Percentiles rank a stretch among this genome's conserved stretches.
These are phyloP conservation scores for Acanthopagrus latus DNA, from an alignment of 2,797 vertebrate species.

Conservation along the genomic window DNA sequence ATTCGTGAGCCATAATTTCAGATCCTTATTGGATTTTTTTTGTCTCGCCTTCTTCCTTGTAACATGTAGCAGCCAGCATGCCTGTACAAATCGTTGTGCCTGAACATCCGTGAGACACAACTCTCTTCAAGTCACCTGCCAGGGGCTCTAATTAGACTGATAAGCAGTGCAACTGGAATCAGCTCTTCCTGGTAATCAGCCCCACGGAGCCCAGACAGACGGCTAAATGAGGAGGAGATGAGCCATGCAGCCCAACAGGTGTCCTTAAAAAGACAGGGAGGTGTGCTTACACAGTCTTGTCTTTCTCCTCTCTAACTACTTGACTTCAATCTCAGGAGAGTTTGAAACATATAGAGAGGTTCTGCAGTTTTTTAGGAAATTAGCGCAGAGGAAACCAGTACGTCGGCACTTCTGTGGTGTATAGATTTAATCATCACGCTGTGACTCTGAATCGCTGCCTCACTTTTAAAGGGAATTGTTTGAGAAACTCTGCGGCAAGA, in stretches of 20 bases:
- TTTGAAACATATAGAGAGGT: slow-evolving; percentile 53
- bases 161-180: slow-evolving; percentile 83
- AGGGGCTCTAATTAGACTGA: slow-evolving; percentile 85
- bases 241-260: slow-evolving; percentile 84
- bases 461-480: slow-evolving; percentile 71
- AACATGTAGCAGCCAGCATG: slow-evolving; percentile 42
- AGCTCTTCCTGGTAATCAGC: slow-evolving; percentile 83
- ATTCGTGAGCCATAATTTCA: slow-evolving; percentile 47
- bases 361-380: slow-evolving; percentile 62
- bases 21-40: slow-evolving; percentile 31
- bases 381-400: slow-evolving; percentile 33
- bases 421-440: slow-evolving; percentile 73
- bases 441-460: slow-evolving; percentile 54
- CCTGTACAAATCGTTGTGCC: slow-evolving; percentile 63
- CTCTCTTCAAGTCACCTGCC: slow-evolving; percentile 83
- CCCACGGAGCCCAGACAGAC: slow-evolving; percentile 83
- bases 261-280: slow-evolving; percentile 81
- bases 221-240: slow-evolving; percentile 85
- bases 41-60: slow-evolving; percentile 19
- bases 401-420: slow-evolving; percentile 33
- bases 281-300: slow-evolving; percentile 54
- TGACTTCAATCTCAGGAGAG: slow-evolving; percentile 54
- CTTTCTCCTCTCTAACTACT: slow-evolving; percentile 52
- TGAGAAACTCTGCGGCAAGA: slow-evolving; percentile 55
- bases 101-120: slow-evolving; percentile 68